A percentile compares a stretch with the other conserved stretches of the same genome.
Conservation (phyloP, 2,797 vertebrate species). For the Leuciscus waleckii region DNA sequence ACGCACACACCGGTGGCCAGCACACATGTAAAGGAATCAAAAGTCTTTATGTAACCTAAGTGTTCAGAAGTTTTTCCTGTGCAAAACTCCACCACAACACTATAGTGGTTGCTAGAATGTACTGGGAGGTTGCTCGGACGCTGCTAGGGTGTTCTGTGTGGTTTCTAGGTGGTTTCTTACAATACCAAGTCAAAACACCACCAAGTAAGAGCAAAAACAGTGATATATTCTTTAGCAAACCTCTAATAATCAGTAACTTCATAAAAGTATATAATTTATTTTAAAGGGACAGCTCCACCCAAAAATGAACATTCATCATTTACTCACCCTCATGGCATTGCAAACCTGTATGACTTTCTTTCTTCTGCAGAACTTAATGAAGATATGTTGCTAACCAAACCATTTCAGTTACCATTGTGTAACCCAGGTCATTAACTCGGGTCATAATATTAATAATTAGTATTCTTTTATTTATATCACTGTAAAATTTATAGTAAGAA, state of each 20-base stretch:
- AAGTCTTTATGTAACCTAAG: slow-evolving; percentile 32
- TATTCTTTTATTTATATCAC: too few species aligned
- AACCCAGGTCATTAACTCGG: too few species aligned
- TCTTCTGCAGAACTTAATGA: not conserved
- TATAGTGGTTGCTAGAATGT: not conserved
- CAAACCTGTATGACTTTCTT: not conserved
- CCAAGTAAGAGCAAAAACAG: not conserved
- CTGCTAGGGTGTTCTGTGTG: not conserved
- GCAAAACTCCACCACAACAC: not conserved
- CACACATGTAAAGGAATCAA: slow-evolving; percentile 26
- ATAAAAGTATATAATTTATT: not conserved
- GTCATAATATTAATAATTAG: too few species aligned
- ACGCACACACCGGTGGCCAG: not conserved
- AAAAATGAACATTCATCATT: not conserved
- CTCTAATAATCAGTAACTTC: not conserved
- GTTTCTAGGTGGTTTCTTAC: not conserved
- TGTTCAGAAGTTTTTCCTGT: not conserved
- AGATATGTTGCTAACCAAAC: not conserved
- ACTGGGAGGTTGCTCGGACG: not conserved
- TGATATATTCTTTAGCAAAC: not conserved
- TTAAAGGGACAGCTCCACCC: not conserved
- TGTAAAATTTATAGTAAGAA: too few species aligned
- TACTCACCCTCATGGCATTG: not conserved
- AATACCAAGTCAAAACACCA: not conserved
- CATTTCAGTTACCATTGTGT: not conserved